phyloP scores from a whole-genome alignment of 2,888 invertebrate species.

The Pammene aurita region DNA sequence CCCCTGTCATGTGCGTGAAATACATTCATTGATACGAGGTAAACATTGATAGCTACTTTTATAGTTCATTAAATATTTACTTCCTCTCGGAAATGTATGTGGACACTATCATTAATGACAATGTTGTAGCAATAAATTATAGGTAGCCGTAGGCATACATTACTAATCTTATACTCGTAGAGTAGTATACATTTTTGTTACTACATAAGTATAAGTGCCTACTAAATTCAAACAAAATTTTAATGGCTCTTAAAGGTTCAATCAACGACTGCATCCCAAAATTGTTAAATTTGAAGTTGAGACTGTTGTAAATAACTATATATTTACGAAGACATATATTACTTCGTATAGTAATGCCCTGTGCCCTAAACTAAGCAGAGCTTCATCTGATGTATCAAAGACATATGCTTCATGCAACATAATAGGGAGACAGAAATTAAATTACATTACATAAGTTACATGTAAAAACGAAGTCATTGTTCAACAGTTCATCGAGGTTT shows the following conservation, averaged over 20 bases:
- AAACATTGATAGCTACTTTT: background rate
- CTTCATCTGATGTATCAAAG: too few relatives aligned
- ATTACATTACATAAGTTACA: constrained; percentile 29
- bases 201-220: too few relatives aligned
- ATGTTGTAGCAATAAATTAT: background rate
- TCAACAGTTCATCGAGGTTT: constrained; percentile 31
- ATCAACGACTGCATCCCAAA: too few relatives aligned
- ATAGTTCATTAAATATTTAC: background rate
- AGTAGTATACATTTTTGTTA: background rate
- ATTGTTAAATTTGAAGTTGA: too few relatives aligned
- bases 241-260: too few relatives aligned
- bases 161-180: background rate
- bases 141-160: background rate
- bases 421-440: constrained; percentile 3
- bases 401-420: background rate
- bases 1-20: background rate
- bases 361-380: too few relatives aligned
- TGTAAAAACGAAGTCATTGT: constrained; percentile 32
- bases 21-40: background rate
- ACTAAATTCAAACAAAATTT: too few relatives aligned
- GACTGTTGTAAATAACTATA: too few relatives aligned
- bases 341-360: too few relatives aligned
- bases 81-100: background rate
- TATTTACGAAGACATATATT: too few relatives aligned
- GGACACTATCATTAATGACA: background rate